A percentile compares a stretch with the other conserved stretches of the same genome.
phyloP scores from a whole-genome alignment of 2,113 vertebrate genomes.

The Sinocyclocheilus maitianheensis region DNA sequence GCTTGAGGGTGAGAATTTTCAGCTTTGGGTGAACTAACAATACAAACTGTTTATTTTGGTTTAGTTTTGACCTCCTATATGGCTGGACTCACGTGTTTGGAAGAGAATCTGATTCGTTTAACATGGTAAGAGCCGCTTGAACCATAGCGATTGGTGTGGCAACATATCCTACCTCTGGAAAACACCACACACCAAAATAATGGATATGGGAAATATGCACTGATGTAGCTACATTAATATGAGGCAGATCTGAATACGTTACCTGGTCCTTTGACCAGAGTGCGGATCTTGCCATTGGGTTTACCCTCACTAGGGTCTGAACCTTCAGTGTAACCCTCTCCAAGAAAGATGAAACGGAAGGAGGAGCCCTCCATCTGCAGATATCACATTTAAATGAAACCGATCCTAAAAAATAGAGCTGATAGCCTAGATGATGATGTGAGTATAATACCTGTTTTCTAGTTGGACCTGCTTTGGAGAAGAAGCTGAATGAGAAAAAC shows the following conservation, averaged over 20 bases:
- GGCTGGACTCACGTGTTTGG: slow-evolving; percentile 83
- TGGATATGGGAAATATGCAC: neutral
- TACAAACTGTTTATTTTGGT: neutral
- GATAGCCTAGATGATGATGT: neutral
- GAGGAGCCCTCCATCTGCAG: slow-evolving; percentile 86
- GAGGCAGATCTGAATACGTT: slow-evolving; percentile 27
- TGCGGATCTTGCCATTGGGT: slow-evolving; percentile 88
- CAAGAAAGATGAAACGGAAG: slow-evolving; percentile 88
- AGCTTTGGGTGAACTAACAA: neutral
- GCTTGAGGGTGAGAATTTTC: neutral
- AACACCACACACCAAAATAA: slow-evolving; percentile 30
- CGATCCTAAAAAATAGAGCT: neutral
- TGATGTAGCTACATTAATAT: neutral
- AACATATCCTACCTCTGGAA: slow-evolving; percentile 85
- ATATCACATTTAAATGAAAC: neutral
- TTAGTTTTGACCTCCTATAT: neutral
- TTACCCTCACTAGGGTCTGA: slow-evolving; percentile 77
- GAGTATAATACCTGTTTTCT: slow-evolving; percentile 85
- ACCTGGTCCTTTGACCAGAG: slow-evolving; percentile 94
- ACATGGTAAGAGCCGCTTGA: slow-evolving; percentile 86
- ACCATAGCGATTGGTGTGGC: slow-evolving; percentile 92
- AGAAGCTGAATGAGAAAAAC: slow-evolving; percentile 89
- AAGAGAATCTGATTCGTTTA: slow-evolving; percentile 83
- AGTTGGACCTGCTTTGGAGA: slow-evolving; percentile 89
- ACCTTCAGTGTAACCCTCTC: slow-evolving; percentile 87